Conservation (phyloP, 1,140 invertebrate species). For the Lepidurus apus region DNA sequence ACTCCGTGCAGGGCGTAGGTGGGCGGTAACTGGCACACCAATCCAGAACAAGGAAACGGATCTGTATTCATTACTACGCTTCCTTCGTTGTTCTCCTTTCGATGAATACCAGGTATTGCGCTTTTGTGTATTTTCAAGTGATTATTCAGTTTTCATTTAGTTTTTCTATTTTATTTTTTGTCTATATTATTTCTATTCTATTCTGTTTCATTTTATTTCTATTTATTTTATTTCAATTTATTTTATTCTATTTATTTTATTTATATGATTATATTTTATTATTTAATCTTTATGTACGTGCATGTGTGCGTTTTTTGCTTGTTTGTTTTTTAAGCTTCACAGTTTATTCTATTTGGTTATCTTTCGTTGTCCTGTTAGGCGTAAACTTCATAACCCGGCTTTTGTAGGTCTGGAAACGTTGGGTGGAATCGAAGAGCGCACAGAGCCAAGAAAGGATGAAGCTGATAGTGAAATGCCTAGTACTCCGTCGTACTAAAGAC, state of each 20-base stretch:
- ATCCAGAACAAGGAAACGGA: slow-evolving; percentile 90
- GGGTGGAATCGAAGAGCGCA: slow-evolving; percentile 60
- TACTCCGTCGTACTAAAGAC: slow-evolving; percentile 71
- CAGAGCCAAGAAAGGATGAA: slow-evolving; percentile 66
- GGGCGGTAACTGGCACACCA: slow-evolving; percentile 89
- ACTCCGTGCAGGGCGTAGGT: slow-evolving; percentile 59
- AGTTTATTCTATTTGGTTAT: no score
- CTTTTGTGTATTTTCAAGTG: slow-evolving; percentile 32
- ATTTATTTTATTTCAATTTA: no score
- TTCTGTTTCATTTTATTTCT: no score
- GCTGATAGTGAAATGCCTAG: slow-evolving; percentile 60
- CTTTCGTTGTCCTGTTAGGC: no score
- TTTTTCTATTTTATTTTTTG: neutral
- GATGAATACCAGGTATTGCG: slow-evolving; percentile 62
- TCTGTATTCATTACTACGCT: slow-evolving; percentile 80
- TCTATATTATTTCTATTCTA: neutral
- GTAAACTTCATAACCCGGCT: no score
- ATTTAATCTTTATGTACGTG: no score
- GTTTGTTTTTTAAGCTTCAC: no score
- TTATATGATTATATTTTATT: no score
- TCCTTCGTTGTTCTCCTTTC: slow-evolving; percentile 76
- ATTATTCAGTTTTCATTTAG: slow-evolving; percentile 28
- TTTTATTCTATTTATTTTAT: no score
- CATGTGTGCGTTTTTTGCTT: no score
- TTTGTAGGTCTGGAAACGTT: slow-evolving; percentile 52